A percentile compares a stretch with the other conserved stretches of the same genome.
These are phyloP conservation scores for Dipus sagitta DNA, from an alignment of 2,797 vertebrate genomes.

Conservation along the genomic window DNA sequence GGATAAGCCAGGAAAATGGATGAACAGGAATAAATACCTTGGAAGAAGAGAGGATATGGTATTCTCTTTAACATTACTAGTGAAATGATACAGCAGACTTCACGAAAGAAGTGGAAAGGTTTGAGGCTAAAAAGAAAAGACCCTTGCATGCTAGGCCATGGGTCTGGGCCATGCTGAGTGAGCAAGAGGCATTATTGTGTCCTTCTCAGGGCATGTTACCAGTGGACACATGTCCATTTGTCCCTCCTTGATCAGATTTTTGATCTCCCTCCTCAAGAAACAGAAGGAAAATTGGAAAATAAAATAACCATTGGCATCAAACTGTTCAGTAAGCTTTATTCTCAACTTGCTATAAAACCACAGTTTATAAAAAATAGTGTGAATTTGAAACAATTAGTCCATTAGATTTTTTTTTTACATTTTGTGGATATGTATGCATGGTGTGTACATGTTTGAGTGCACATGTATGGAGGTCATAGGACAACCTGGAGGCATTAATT, in stretches of 20 bases:
- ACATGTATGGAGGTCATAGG: background rate
- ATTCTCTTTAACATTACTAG: background rate
- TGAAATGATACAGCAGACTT: background rate
- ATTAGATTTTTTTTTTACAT: background rate
- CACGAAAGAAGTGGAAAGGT: background rate
- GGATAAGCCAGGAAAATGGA: background rate
- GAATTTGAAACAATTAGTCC: no score
- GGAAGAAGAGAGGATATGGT: background rate
- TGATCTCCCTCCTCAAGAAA: background rate
- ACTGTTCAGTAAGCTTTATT: slow-evolving; percentile 7
- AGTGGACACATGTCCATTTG: background rate
- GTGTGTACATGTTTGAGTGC: background rate
- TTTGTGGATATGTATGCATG: no score
- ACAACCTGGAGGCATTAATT: background rate
- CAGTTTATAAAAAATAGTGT: background rate
- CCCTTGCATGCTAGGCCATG: background rate
- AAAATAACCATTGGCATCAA: background rate
- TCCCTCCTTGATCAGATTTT: background rate
- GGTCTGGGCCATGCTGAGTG: background rate
- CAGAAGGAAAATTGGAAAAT: background rate
- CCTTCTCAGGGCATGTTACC: background rate
- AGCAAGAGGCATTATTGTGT: background rate
- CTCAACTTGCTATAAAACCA: slow-evolving; percentile 29
- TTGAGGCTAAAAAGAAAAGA: background rate
- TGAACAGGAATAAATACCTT: background rate